Evolutionary conservation across 2,888 invertebrate species (phyloP), one percentile per base, ranked within the genome.

Genomic region (Spilarctia lutea): DNA sequence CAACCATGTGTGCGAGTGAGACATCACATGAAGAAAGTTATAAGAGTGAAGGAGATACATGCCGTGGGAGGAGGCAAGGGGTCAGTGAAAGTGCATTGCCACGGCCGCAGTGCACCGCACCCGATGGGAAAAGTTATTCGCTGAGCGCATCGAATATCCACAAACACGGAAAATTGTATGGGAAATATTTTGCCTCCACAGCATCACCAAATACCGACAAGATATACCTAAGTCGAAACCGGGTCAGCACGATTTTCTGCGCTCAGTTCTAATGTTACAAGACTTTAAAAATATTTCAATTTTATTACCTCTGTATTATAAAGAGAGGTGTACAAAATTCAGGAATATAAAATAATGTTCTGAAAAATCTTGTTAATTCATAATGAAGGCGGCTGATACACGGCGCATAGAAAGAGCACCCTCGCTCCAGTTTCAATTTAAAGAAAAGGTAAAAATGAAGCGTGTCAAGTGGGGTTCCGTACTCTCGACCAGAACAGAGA

Each of bases 51-150:
- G 81, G 94, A 93, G 95, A 95, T 83, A 86, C 84, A 79, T 81
- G 84, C 87, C 91, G 92, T 94, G 93, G 93, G 93, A 94, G 94
- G 92, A 94, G 93, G 92, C 93, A 92, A 88, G 93, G 94, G 96
- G 95, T 95, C 95, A 95, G 95, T 92, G 95, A 96, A 96, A 96
- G 96, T 96, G 94, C 96, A 95, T 95, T 96, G 95, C 94, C 95
- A 92, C 93, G 94, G 92, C 91, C 90, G 91, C 91, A 88, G 91
- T 91, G 92, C 92, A 89, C 90, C 89, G 92, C 93, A 91, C 91
- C 90, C 94, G 94, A 93, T 94, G 94, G 92, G 94, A 94, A 94
- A 94, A 91, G 93, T 92, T 92, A 90, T 89, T 92, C 92, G 92
- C 83, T 81, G 82, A 84, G 88, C 87, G 88, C 89, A 86, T 90